Evolutionary conservation across 92 coral and sea anemone genomes (phyloP), one percentile per base, ranked within the genome.

Genomic region (Bergia sp.): DNA sequence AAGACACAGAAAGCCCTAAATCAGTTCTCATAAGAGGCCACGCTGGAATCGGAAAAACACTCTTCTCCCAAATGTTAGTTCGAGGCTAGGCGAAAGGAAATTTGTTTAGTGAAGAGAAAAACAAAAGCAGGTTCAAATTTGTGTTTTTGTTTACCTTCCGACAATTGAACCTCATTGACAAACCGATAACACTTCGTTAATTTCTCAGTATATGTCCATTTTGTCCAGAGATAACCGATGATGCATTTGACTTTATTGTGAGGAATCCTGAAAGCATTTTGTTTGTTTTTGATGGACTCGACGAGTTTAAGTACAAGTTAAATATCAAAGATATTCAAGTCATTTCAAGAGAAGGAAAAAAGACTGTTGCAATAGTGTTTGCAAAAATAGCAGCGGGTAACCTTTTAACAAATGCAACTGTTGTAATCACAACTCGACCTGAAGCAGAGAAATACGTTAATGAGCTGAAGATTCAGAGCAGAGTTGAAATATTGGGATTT

Each of bases 61-160:
- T 29, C 29, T 29, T 29, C 29, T 29, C 29, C 29, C 79, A 75
- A 75, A 75, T 11, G n/a, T 37, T 75, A 40, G 79, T 21, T 37
- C 45, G 79, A 20, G 79, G 37, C 79, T 75, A 49, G 74, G 74
- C 74, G 0, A 67, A n/a, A 67, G 74, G 64, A 29, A 29, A 29
- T 29, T 29, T 29, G 29, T 29, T 29, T 29, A 29, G 29, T 29
- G 29, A 29, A 29, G 29, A 29, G 29, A 29, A 29, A 29, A 29
- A 29, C 29, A 29, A 29, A 29, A 29, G 29, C 20, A 75, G 37
- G 47, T 75, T 75, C 37, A 37, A 40, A 15, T 75, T 75, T 75
- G 79, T 75, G 36, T 75, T 75, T 40, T 45, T 75, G 37, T 75
- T 75, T 45, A 75, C 50, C 79, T 75, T 75, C 38, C 79, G 79